A percentile compares a stretch with the other conserved stretches of the same genome.
Evolutionary conservation across 2,888 invertebrate species (phyloP).

Genomic region (Julus scandinavius): DNA sequence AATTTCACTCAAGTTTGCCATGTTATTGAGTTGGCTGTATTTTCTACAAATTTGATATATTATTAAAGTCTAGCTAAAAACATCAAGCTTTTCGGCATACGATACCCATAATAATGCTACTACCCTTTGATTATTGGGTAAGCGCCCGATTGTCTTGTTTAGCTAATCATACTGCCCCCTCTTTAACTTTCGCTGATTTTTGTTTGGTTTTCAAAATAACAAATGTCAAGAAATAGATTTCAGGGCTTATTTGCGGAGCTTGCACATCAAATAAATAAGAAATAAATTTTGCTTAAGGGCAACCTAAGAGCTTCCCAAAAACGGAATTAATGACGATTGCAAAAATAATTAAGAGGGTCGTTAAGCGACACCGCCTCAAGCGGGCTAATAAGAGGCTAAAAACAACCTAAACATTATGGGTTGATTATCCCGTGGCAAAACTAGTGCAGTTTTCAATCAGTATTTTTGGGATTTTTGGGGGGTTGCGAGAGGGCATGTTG

Average conservation of each 20-base stretch:
- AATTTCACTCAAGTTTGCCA: too few species aligned
- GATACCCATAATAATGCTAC: neutral
- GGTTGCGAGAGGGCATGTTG: neutral
- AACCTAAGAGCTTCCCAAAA: neutral
- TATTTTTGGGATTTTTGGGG: conserved; percentile 16
- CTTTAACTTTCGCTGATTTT: neutral
- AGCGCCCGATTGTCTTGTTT: neutral
- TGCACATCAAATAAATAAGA: neutral
- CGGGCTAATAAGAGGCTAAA: neutral
- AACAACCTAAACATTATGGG: neutral
- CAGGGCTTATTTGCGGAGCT: neutral
- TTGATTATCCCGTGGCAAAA: too few species aligned
- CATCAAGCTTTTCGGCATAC: too few species aligned
- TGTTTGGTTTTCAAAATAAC: conserved; percentile 29
- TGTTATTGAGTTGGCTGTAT: too few species aligned
- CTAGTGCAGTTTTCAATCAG: neutral
- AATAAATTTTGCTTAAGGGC: neutral
- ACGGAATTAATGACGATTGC: conserved; percentile 28
- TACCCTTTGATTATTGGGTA: neutral
- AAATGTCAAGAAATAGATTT: conserved; percentile 27
- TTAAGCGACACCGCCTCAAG: neutral
- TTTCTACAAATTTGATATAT: too few species aligned
- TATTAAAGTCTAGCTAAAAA: too few species aligned
- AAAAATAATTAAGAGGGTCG: neutral
- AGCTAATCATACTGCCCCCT: neutral